These are phyloP conservation scores for Bombus waltoni DNA, from an alignment of 1,140 invertebrate genomes.

Conservation along the genomic window DNA sequence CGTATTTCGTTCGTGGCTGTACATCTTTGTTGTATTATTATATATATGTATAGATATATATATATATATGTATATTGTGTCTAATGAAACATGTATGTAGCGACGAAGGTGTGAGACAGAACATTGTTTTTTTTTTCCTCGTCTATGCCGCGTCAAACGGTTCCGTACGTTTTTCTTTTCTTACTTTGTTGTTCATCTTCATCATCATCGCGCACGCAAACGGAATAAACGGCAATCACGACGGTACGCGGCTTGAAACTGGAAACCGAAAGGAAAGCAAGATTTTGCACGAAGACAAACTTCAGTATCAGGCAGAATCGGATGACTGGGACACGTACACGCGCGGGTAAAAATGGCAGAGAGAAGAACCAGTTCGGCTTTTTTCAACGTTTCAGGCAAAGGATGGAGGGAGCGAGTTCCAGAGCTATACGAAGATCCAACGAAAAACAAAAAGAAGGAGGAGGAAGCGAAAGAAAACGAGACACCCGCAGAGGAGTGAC, in stretches of 20 bases:
- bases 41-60: too few relatives aligned
- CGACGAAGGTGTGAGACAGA: constrained; percentile 45
- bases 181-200: not conserved
- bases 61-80: constrained; percentile 50
- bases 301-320: constrained; percentile 56
- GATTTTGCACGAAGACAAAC: constrained; percentile 46
- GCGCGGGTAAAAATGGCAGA: constrained; percentile 59
- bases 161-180: not conserved
- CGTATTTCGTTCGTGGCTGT: constrained; percentile 46
- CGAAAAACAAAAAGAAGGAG: constrained; percentile 74
- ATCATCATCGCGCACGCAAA: not conserved
- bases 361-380: constrained; percentile 67
- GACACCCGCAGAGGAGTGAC: constrained; percentile 51
- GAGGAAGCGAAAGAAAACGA: constrained; percentile 70
- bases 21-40: constrained; percentile 33
- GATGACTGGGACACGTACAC: constrained; percentile 64
- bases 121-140: not conserved
- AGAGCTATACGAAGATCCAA: constrained; percentile 80
- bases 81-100: constrained; percentile 56
- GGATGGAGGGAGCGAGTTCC: constrained; percentile 82
- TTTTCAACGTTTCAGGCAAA: constrained; percentile 82
- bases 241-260: constrained; percentile 27
- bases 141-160: too few relatives aligned
- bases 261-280: constrained; percentile 55
- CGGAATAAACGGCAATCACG: constrained; percentile 3